These are phyloP conservation scores for Hyposmocoma kahamanoa DNA, from an alignment of 1,140 invertebrate genomes.

Conservation along the genomic window DNA sequence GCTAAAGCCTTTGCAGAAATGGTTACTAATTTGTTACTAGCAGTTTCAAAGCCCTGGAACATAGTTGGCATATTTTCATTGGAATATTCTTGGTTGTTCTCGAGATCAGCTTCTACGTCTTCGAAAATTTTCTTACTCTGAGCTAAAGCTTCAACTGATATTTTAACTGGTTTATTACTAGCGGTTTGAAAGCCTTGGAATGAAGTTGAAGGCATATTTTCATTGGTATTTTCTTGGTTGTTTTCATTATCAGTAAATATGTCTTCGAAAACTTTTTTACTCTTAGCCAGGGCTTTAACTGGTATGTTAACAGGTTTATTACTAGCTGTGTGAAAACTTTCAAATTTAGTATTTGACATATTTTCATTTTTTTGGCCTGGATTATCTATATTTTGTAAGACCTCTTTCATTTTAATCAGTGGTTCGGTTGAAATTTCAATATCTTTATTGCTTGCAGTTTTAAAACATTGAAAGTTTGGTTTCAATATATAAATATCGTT, in stretches of 20 bases:
- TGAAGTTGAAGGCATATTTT: background rate
- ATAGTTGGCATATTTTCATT: background rate
- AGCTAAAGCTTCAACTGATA: constrained; percentile 8
- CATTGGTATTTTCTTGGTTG: background rate
- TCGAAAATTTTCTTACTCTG: constrained; percentile 5
- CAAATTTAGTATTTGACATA: background rate
- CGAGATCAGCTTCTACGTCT: constrained; percentile 2
- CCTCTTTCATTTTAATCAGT: constrained; percentile 23
- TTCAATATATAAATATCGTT: too few relatives aligned
- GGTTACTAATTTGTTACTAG: constrained; percentile 33
- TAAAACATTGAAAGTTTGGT: constrained; percentile 10
- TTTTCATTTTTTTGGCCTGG: background rate
- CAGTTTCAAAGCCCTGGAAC: constrained; percentile 11
- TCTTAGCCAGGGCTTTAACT: background rate
- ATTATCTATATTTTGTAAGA: constrained; percentile 15
- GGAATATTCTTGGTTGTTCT: background rate
- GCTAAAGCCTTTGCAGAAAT: constrained; percentile 33
- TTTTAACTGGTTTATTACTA: constrained; percentile 7
- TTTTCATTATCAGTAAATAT: constrained; percentile 2
- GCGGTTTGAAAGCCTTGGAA: constrained; percentile 9
- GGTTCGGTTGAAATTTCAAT: constrained; percentile 29
- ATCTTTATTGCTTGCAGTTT: constrained; percentile 22
- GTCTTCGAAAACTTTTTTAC: background rate
- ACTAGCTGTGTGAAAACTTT: background rate
- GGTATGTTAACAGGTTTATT: background rate